These are phyloP conservation scores for Portevinia maculata DNA, from an alignment of 2,888 invertebrate genomes.

Conservation along the genomic window DNA sequence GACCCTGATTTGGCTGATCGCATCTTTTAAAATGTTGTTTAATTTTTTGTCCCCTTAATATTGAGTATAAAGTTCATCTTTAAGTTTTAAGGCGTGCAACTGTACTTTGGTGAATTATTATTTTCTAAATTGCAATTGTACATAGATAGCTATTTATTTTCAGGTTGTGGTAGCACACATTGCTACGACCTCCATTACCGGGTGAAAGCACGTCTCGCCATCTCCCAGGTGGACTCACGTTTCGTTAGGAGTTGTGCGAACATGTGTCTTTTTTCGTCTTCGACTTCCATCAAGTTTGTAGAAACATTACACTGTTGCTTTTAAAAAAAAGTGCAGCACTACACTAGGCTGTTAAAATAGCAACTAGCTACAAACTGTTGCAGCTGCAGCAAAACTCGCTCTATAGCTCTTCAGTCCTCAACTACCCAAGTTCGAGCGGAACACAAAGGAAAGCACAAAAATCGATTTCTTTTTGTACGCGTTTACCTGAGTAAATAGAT, in stretches of 20 bases:
- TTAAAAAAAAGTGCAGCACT: conserved; percentile 36
- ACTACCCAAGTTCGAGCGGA: no score
- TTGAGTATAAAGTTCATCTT: conserved; percentile 40
- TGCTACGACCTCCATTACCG: neutral
- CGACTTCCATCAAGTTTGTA: conserved; percentile 32
- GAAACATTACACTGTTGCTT: conserved; percentile 41
- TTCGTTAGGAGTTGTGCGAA: conserved; percentile 1
- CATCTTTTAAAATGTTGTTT: neutral
- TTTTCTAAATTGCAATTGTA: conserved; percentile 54
- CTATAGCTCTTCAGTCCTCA: neutral
- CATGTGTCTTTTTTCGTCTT: conserved; percentile 27
- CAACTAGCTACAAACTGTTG: conserved; percentile 43
- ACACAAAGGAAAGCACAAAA: conserved; percentile 10
- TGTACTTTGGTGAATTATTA: conserved; percentile 43
- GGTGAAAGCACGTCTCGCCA: neutral
- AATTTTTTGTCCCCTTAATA: conserved; percentile 17
- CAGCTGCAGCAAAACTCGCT: conserved; percentile 39
- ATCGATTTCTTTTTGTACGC: conserved; percentile 9
- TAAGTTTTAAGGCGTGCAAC: conserved; percentile 46
- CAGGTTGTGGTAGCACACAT: conserved; percentile 2
- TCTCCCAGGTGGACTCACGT: neutral
- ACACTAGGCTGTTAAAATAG: conserved; percentile 30
- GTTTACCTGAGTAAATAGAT: conserved; percentile 32
- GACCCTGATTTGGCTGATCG: no score
- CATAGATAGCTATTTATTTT: conserved; percentile 1